Evolutionary conservation across 64 coral and sea anemone genomes (phyloP).

Genomic region (Dendrophyllia cribrosa): DNA sequence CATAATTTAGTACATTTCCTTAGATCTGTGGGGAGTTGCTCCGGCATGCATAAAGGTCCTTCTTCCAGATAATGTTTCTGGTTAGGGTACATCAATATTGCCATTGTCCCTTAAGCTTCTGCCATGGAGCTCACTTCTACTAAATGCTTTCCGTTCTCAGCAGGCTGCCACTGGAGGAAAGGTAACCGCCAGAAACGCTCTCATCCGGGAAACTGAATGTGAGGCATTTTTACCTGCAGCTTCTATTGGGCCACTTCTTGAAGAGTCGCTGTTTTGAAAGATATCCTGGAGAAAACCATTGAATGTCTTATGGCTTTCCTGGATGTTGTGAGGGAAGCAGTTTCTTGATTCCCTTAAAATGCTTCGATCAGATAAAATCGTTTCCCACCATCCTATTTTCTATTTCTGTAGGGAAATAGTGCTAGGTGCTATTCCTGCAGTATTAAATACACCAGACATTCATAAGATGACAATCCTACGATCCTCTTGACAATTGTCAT

Average conservation of each 20-base stretch:
- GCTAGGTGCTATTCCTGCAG: no score
- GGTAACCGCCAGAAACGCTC: slow-evolving; percentile 6
- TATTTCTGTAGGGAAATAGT: no score
- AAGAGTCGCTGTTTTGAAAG: neutral
- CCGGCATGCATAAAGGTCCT: no score
- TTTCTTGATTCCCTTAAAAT: neutral
- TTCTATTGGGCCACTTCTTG: neutral
- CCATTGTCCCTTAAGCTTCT: slow-evolving; percentile 35
- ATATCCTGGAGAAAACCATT: neutral
- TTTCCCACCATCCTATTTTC: no score
- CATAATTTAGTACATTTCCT: no score
- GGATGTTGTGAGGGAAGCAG: neutral
- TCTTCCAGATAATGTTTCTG: no score
- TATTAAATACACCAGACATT: no score
- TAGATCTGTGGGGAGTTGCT: no score
- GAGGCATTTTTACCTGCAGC: neutral
- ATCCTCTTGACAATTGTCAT: no score
- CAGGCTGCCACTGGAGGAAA: neutral
- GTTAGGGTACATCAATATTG: neutral
- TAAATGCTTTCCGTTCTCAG: neutral
- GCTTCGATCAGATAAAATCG: neutral
- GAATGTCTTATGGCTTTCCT: slow-evolving; percentile 26
- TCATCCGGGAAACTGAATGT: neutral
- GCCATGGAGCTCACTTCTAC: neutral
- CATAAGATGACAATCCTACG: no score